A percentile compares a stretch with the other conserved stretches of the same genome.
phyloP scores from a whole-genome alignment of 2,888 invertebrate species.

The Hydropsyche betteni region DNA sequence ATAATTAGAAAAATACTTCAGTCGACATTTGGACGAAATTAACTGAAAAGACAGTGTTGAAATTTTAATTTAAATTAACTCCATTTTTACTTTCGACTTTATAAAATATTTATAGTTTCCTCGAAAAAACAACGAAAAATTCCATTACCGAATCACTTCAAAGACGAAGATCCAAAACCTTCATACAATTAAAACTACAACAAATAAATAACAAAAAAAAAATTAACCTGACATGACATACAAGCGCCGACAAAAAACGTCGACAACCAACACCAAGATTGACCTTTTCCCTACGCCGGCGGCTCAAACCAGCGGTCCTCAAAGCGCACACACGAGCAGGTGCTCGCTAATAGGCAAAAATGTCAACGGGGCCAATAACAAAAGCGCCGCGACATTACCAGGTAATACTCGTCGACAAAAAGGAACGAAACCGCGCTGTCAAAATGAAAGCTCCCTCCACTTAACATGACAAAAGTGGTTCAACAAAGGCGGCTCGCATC shows the following conservation, averaged over 20 bases:
- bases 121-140: too few relatives aligned
- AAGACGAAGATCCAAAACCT: too few relatives aligned
- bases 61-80: too few relatives aligned
- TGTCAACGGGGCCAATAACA: conserved; percentile 2
- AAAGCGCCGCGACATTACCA: conserved; percentile 16
- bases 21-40: too few relatives aligned
- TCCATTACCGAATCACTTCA: too few relatives aligned
- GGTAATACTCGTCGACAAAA: conserved; percentile 18
- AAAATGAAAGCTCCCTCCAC: conserved; percentile 38
- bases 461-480: conserved; percentile 41
- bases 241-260: neutral
- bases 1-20: too few relatives aligned
- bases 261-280: neutral
- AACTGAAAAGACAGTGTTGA: too few relatives aligned
- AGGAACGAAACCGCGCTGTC: conserved; percentile 34
- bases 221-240: conserved; percentile 7
- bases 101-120: too few relatives aligned
- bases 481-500: conserved; percentile 33
- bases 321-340: neutral
- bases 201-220: too few relatives aligned
- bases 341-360: conserved; percentile 11
- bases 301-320: conserved; percentile 15
- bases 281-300: neutral
- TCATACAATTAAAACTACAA: too few relatives aligned
- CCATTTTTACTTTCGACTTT: too few relatives aligned